Evolutionary conservation across 2,888 invertebrate species (phyloP).

Genomic region (Campoletis raptor): DNA sequence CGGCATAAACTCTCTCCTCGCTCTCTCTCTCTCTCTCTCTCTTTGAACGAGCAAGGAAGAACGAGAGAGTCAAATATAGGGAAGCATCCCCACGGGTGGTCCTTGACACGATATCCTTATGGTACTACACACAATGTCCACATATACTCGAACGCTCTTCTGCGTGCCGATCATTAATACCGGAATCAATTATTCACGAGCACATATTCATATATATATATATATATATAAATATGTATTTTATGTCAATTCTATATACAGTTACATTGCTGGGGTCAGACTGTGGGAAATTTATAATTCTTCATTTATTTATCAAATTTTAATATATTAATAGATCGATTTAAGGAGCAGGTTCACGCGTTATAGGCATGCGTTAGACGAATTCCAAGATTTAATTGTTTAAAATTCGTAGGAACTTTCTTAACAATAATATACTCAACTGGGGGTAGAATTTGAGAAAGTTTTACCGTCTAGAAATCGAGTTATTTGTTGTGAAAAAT

Average conservation of each 20-base stretch:
- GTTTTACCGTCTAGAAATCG: too few relatives aligned
- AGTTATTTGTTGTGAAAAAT: too few relatives aligned
- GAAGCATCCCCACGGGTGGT: slow-evolving; percentile 82
- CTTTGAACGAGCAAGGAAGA: background rate
- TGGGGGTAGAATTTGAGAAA: too few relatives aligned
- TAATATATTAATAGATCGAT: background rate
- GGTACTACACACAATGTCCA: slow-evolving; percentile 77
- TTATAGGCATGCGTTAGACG: too few relatives aligned
- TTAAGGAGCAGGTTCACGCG: too few relatives aligned
- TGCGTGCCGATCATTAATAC: slow-evolving; percentile 77
- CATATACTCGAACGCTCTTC: slow-evolving; percentile 49
- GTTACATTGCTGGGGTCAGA: slow-evolving; percentile 1
- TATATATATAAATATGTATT: slow-evolving; percentile 1
- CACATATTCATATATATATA: slow-evolving; percentile 26
- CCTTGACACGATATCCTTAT: slow-evolving; percentile 81
- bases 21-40: too few relatives aligned
- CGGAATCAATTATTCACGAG: slow-evolving; percentile 82
- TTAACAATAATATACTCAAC: too few relatives aligned
- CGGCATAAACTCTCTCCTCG: too few relatives aligned
- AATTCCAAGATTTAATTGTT: too few relatives aligned
- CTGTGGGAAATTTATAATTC: slow-evolving; percentile 48
- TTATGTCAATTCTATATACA: background rate
- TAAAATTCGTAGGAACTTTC: too few relatives aligned
- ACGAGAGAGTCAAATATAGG: slow-evolving; percentile 72
- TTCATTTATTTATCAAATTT: background rate